Percentiles rank a stretch among this genome's conserved stretches.
phyloP scores from a whole-genome alignment of 2,797 vertebrate genomes.

The Poliocrania exsul region DNA sequence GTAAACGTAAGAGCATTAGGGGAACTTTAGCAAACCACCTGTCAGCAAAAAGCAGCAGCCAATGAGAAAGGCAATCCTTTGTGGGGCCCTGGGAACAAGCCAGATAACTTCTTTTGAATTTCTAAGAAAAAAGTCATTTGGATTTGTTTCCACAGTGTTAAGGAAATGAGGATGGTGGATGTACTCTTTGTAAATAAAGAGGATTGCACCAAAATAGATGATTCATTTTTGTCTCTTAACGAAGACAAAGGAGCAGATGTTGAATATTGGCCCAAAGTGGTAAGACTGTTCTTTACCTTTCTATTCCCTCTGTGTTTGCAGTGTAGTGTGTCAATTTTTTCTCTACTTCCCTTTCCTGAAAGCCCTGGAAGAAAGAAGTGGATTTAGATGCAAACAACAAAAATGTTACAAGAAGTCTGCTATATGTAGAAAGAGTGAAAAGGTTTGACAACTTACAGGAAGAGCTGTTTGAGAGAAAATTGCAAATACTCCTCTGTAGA shows the following conservation, averaged over 20 bases:
- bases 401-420: neutral
- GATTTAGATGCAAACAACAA: neutral
- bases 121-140: neutral
- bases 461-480: neutral
- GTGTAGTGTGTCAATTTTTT: neutral
- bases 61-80: neutral
- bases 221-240: neutral
- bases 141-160: neutral
- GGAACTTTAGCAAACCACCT: neutral
- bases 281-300: neutral
- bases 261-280: neutral
- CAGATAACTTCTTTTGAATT: neutral
- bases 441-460: neutral
- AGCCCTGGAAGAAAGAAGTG: neutral
- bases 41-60: conserved; percentile 11
- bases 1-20: neutral
- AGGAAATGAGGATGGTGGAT: neutral
- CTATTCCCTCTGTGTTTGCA: neutral
- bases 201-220: neutral
- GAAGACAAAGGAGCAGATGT: conserved; percentile 23
- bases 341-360: neutral
- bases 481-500: neutral
- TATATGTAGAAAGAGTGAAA: neutral
- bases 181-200: conserved; percentile 11
- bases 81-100: neutral